phyloP scores from a whole-genome alignment of 2,888 invertebrate species.

The Timandra comae region DNA sequence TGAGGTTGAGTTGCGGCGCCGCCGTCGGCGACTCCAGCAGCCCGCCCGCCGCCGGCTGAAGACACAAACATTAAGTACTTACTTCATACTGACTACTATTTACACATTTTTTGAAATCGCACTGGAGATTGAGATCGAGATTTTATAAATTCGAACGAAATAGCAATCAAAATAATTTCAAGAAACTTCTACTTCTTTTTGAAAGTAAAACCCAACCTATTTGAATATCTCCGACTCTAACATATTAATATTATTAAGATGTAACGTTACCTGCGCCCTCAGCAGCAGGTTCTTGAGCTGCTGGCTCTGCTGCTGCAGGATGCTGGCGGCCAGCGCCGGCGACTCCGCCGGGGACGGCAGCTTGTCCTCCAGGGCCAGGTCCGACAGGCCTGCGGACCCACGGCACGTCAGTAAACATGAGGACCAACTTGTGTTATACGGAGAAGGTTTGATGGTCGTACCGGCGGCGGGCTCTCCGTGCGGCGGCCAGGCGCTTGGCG shows the following conservation, averaged over 20 bases:
- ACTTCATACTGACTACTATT: no score
- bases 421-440: no score
- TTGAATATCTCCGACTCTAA: no score
- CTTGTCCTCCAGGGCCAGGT: slow-evolving; percentile 39
- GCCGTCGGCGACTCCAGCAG: slow-evolving; percentile 54
- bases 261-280: slow-evolving; percentile 58
- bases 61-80: slow-evolving; percentile 4
- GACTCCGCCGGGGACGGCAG: slow-evolving; percentile 15
- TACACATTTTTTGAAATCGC: no score
- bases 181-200: no score
- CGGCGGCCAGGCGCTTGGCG: slow-evolving; percentile 41
- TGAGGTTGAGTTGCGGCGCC: slow-evolving; percentile 79
- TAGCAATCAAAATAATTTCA: no score
- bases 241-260: no score
- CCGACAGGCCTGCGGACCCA: slow-evolving; percentile 33
- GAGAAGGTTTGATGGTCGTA: no score
- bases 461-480: slow-evolving; percentile 44
- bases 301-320: slow-evolving; percentile 69
- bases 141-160: no score
- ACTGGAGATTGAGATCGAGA: no score
- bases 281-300: slow-evolving; percentile 68
- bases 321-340: slow-evolving; percentile 41
- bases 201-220: no score
- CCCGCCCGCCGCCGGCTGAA: slow-evolving; percentile 55
- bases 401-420: neutral